Conservation (phyloP, 2,888 invertebrate species). For the Phanerotoma sp. region DNA sequence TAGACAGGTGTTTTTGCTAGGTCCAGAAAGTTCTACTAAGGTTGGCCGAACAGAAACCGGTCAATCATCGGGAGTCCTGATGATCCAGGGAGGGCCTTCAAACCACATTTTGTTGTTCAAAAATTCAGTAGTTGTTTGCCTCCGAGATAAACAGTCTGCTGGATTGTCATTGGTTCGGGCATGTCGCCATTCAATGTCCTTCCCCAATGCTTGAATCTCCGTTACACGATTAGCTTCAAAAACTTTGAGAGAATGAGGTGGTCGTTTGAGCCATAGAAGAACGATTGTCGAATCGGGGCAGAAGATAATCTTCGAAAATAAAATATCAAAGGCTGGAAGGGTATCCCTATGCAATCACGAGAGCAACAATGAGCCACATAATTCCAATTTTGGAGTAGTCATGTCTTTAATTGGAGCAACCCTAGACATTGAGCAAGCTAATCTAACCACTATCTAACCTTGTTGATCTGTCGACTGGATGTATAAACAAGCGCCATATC, state of each 20-base stretch:
- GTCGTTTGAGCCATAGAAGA: slow-evolving; percentile 32
- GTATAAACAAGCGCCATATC: slow-evolving; percentile 35
- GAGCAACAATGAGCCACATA: slow-evolving; percentile 35
- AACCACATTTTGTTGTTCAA: slow-evolving; percentile 15
- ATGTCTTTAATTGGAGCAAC: slow-evolving; percentile 40
- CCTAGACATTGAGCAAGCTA: slow-evolving; percentile 40
- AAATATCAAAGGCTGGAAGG: slow-evolving; percentile 5
- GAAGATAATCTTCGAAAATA: slow-evolving; percentile 18
- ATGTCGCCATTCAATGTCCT: slow-evolving; percentile 26
- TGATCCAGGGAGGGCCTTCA: slow-evolving; percentile 16
- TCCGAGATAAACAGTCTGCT: slow-evolving; percentile 19
- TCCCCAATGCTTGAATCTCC: slow-evolving; percentile 30
- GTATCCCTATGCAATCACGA: slow-evolving; percentile 19
- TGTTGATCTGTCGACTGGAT: slow-evolving; percentile 17
- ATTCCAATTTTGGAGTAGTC: slow-evolving; percentile 37
- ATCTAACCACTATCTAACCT: slow-evolving; percentile 5
- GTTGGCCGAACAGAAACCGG: slow-evolving; percentile 4
- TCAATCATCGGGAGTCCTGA: slow-evolving; percentile 9
- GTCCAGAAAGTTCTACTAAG: slow-evolving; percentile 5
- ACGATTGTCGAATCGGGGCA: slow-evolving; percentile 39
- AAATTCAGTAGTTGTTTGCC: slow-evolving; percentile 12
- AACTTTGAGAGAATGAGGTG: slow-evolving; percentile 27
- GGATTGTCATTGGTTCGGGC: slow-evolving; percentile 20
- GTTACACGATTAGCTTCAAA: slow-evolving; percentile 36
- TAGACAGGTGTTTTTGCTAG: too few relatives aligned